These are phyloP conservation scores for Ctenosaura bakeri DNA, from an alignment of 2,797 vertebrate genomes.

Conservation along the genomic window DNA sequence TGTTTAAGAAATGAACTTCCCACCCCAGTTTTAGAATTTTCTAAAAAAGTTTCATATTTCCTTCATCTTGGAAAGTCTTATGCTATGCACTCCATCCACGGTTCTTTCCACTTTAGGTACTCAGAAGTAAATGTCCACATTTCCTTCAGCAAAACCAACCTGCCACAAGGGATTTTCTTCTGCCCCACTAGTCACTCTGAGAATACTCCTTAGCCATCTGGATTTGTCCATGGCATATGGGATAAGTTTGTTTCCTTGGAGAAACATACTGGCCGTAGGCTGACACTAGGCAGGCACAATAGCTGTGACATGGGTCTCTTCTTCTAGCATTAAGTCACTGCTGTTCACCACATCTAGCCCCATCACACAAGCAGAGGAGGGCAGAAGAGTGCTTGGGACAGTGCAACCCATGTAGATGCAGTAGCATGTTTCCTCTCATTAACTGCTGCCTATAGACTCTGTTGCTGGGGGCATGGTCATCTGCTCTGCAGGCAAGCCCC, in stretches of 20 bases:
- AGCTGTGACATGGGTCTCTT: background rate
- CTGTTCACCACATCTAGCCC: background rate
- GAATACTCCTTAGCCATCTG: background rate
- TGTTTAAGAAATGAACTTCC: too few species aligned
- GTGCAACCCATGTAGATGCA: too few species aligned
- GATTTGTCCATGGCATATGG: background rate
- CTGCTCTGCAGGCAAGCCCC: background rate
- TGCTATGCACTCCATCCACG: background rate
- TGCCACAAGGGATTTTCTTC: background rate
- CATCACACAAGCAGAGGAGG: background rate
- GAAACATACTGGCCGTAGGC: background rate
- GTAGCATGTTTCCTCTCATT: background rate
- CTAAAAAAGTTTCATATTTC: too few species aligned
- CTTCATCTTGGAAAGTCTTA: background rate
- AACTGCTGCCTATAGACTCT: background rate
- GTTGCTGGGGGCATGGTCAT: background rate
- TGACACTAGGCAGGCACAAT: background rate
- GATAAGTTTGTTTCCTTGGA: background rate
- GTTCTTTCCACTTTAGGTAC: background rate
- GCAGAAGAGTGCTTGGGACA: background rate
- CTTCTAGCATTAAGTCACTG: background rate
- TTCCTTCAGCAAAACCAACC: background rate
- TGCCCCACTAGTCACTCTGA: background rate
- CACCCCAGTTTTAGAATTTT: too few species aligned
- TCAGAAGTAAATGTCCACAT: background rate